Evolutionary conservation across 35 echinoderm and acorn worm species (phyloP), one percentile per base, ranked within the genome.

Genomic region (Eucidaris tribuloides): DNA sequence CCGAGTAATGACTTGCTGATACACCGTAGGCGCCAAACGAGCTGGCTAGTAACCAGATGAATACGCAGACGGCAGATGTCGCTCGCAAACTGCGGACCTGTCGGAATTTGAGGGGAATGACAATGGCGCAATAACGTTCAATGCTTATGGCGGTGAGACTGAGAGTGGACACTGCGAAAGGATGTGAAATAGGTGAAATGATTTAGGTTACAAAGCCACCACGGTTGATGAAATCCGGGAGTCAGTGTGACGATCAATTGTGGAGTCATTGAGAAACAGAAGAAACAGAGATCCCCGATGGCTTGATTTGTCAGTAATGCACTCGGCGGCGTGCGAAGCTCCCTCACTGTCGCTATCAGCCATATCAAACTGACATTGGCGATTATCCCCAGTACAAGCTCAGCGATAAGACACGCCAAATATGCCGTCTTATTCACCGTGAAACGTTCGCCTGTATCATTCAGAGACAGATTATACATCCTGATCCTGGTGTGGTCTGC

Each of bases 121-220:
- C 68, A 14, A 74, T 74, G 68, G 68, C 68, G 37, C 68, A 74
- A 40, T 74, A 74, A 3, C 68, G 68, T 44, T 74, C 68, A 19
- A 74, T 74, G 68, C 68, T 74, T 5, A 74, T 74, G 5, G 68
- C 68, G 35, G 44, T 74, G 19, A 74, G 68, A 36, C 68, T 74
- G 2, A 74, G n/a, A 20, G 68, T 40, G 37, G 68, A 74, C 5
- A 74, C 68, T 22, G 68, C 68, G n/a, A 43, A 74, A 74, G 29
- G 68, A 74, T 42, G 68, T 74, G 20, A 74, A 74, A 19, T 74
- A 74, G 4, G 68, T 74, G 41, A 74, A 74, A 20, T 74, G 68
- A 44, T 74, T 74, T 2, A 74, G 68, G 37, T 74, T 33, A 19
- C 68, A 74, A 33, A 74, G 44, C 68, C 68, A 74, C 18, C 35